Evolutionary conservation across 1,140 invertebrate species (phyloP).

Genomic region (Pseudomyrmex cubaensis): DNA sequence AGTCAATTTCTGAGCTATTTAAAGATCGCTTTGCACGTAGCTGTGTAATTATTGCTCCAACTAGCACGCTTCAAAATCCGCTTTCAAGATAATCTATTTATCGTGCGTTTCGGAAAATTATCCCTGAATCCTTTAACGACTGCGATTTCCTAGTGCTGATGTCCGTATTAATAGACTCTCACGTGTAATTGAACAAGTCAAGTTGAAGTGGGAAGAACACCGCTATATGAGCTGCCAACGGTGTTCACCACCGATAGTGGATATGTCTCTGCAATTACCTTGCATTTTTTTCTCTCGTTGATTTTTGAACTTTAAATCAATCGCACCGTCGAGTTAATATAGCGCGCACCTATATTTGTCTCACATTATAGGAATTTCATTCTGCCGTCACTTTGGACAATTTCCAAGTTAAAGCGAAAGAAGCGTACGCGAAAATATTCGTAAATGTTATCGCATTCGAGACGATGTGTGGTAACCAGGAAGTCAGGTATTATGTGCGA

Average conservation of each 20-base stretch:
- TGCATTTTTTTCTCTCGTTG: background rate
- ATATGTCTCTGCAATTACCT: conserved; percentile 88
- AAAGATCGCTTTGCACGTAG: background rate
- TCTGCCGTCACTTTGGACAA: conserved; percentile 31
- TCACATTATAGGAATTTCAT: conserved; percentile 24
- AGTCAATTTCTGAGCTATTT: conserved; percentile 21
- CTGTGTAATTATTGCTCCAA: background rate
- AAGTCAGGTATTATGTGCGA: conserved; percentile 23
- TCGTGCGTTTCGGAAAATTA: conserved; percentile 61
- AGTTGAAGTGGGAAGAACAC: conserved; percentile 91
- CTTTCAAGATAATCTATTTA: conserved; percentile 13
- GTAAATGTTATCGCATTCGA: conserved; percentile 38
- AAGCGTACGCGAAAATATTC: conserved; percentile 1
- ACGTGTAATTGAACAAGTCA: conserved; percentile 95
- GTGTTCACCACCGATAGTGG: conserved; percentile 91
- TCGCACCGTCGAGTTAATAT: background rate
- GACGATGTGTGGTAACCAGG: conserved; percentile 36
- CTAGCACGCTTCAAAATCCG: background rate
- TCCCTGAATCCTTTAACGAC: conserved; percentile 78
- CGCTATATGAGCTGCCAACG: conserved; percentile 90
- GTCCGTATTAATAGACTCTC: conserved; percentile 94
- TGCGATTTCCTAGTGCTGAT: conserved; percentile 88
- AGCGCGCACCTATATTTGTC: background rate
- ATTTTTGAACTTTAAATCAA: background rate
- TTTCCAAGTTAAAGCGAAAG: conserved; percentile 36